These are phyloP conservation scores for Sebastes diaconus DNA, from an alignment of 2,797 vertebrate genomes.

Conservation along the genomic window DNA sequence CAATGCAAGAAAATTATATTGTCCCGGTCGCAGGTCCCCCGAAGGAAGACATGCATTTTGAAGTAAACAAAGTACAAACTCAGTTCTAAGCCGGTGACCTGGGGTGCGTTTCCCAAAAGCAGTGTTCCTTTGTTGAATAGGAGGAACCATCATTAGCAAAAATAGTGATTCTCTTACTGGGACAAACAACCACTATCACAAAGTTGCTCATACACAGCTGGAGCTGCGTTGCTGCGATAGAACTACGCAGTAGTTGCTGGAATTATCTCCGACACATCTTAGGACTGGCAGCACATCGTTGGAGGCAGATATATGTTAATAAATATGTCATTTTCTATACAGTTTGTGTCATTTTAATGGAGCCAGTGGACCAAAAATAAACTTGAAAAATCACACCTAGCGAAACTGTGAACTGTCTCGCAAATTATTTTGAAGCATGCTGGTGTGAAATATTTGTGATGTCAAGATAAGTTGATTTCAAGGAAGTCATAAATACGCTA, in stretches of 20 bases:
- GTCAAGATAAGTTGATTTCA: neutral
- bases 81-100: constrained; percentile 17
- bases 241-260: accelerated
- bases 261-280: neutral
- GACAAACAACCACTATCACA: neutral
- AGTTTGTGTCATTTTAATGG: neutral
- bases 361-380: neutral
- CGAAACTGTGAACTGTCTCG: neutral
- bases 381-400: neutral
- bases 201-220: neutral
- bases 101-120: neutral
- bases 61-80: constrained; percentile 42
- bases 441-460: neutral
- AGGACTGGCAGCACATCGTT: neutral
- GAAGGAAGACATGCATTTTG: constrained; percentile 8
- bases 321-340: neutral
- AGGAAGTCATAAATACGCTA: neutral
- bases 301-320: neutral
- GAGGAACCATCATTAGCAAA: constrained; percentile 5
- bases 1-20: neutral
- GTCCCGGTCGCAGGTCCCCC: neutral
- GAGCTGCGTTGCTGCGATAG: accelerated
- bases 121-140: neutral
- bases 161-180: neutral
- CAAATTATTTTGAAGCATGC: neutral